These are phyloP conservation scores for Mus caroli DNA, from an alignment of 2,797 vertebrate species.

Conservation along the genomic window DNA sequence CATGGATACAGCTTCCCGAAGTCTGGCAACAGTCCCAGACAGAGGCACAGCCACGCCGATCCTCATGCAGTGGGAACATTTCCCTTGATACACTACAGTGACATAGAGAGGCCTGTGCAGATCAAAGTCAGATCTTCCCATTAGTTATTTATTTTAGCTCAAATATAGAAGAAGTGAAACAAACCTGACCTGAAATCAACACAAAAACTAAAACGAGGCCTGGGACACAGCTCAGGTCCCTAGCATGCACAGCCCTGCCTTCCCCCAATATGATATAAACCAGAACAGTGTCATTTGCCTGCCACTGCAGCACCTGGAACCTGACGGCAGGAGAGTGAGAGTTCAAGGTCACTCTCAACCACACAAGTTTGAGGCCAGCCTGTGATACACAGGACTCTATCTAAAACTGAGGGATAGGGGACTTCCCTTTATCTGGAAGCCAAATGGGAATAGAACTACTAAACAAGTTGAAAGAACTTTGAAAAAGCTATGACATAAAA, in stretches of 20 bases:
- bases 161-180: neutral
- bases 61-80: constrained; percentile 98
- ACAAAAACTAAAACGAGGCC: neutral
- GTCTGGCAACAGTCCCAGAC: constrained; percentile 94
- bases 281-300: neutral
- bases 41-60: constrained; percentile 97
- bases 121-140: constrained; percentile 66
- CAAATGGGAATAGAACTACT: neutral
- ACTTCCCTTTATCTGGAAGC: neutral
- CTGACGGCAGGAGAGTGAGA: neutral
- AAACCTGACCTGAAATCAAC: neutral
- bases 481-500: neutral
- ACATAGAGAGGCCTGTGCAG: constrained; percentile 94
- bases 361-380: neutral
- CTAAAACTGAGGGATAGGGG: neutral
- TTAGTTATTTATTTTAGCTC: constrained; percentile 62
- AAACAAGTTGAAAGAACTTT: neutral
- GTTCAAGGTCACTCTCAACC: neutral
- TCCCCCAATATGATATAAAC: neutral
- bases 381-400: neutral
- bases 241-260: neutral
- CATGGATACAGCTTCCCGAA: constrained; percentile 95
- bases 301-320: neutral
- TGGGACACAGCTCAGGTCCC: neutral
- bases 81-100: constrained; percentile 98